Base-by-base conservation (phyloP, 2,113 vertebrate species). In the Aegotheles bennettii region DNA sequence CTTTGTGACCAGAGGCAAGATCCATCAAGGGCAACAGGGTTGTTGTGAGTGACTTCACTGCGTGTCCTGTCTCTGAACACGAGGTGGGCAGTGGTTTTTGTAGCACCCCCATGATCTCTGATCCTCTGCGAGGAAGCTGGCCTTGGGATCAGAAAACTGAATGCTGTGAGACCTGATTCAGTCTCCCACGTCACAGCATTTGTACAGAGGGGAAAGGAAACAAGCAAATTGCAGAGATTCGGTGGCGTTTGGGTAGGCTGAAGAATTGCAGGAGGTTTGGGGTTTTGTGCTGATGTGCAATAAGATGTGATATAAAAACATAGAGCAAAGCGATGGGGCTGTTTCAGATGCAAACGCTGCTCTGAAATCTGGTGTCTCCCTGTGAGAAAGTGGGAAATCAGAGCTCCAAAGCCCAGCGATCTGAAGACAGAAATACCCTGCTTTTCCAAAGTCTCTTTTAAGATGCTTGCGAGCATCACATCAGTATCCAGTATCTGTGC, bases 371-470 rank as follows among this genome's bases (percentile, higher is more conserved):
- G 40, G 17, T 35, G 11, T 71, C 38, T 93, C 65, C 40, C 38
- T 50, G 36, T 54, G 51, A 84, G 56, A 86, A 87, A 51, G 12
- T 31, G 77, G 57, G 57, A 82, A 94, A 68, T 47, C 56, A 51
- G 45, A 81, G 61, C 51, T 79, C 40, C 79, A 54, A 48, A 92
- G 81, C 70, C 36, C 64, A 38, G 69, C 3, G 16, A 40, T 75
- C 43, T 68, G 70, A 67, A 77, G 65, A 64, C 11, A 57, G 92
- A 92, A 92, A 80, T 61, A 28, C 64, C 42, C 57, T 76, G 43
- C 61, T 90, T 91, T 95, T 92, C 71, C 42, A n/a, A 87, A 84
- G 94, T 86, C 69, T 53, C 50, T 92, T 88, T 94, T 80, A 85
- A 90, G 93, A 89, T 78, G 86, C 91, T 89, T 68, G 80, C 48